phyloP scores from a whole-genome alignment of 53 echinoderm and acorn worm species.

The Echinarachnius parma region DNA sequence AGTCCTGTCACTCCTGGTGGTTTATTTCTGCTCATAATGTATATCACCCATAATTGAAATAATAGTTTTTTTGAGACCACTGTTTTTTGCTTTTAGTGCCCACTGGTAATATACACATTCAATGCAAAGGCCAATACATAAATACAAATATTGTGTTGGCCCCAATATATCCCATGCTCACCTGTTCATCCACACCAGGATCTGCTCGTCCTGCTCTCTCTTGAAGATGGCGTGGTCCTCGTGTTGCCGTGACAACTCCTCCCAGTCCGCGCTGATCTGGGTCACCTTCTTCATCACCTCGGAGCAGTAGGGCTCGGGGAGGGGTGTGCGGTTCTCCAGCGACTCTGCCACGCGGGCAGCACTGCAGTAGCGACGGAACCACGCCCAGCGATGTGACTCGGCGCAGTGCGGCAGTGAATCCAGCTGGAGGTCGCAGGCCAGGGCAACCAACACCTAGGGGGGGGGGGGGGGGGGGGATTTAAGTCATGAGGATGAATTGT shows the following conservation, averaged over 20 bases:
- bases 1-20: no score
- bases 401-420: constrained; percentile 74
- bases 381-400: constrained; percentile 92
- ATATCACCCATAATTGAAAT: no score
- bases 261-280: constrained; percentile 87
- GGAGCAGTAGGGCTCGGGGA: constrained; percentile 62
- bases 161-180: no score
- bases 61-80: no score
- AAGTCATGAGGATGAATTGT: no score
- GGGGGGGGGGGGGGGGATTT: no score
- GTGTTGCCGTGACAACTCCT: constrained; percentile 61
- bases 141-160: no score
- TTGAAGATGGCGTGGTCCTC: constrained; percentile 72
- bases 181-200: constrained; percentile 99
- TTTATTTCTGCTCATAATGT: no score
- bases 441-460: constrained; percentile 75
- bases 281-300: constrained; percentile 95
- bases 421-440: constrained; percentile 86
- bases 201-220: constrained; percentile 93
- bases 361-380: constrained; percentile 96
- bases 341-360: constrained; percentile 87
- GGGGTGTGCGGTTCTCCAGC: constrained; percentile 58
- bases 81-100: no score
- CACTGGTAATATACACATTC: no score
- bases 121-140: no score